Percentiles rank a stretch among this genome's conserved stretches.
These are phyloP conservation scores for Sula dactylatra DNA, from an alignment of 2,113 vertebrate species.

Conservation along the genomic window DNA sequence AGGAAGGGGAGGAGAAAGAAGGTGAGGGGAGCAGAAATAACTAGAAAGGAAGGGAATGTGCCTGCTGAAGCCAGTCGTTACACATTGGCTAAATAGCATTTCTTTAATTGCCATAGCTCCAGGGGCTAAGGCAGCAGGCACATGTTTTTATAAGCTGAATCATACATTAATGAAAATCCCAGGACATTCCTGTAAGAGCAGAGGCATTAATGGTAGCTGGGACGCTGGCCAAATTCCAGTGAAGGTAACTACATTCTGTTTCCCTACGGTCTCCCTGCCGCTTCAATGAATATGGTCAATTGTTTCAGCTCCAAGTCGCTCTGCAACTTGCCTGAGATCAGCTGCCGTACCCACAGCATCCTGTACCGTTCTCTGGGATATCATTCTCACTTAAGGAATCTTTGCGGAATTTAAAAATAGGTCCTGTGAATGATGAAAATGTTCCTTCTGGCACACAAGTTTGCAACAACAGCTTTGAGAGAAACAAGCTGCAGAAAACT, in stretches of 20 bases:
- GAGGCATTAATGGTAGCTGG: constrained; percentile 25
- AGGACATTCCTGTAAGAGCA: constrained; percentile 23
- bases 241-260: constrained; percentile 5
- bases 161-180: constrained; percentile 43
- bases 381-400: not conserved
- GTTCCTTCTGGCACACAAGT: not conserved
- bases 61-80: not conserved
- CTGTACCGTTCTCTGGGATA: not conserved
- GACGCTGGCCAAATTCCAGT: constrained; percentile 12
- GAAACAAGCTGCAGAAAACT: not conserved
- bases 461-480: constrained; percentile 8
- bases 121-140: constrained; percentile 16
- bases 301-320: not conserved
- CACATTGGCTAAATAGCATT: not conserved
- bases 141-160: constrained; percentile 46
- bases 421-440: not conserved
- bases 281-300: not conserved
- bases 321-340: not conserved
- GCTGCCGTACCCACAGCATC: not conserved
- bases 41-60: not conserved
- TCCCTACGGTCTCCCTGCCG: not conserved
- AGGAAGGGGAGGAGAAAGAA: not conserved
- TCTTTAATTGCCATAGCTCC: not conserved
- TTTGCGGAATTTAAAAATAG: not conserved
- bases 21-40: not conserved